Evolutionary conservation across 2,113 vertebrate genomes (phyloP), one percentile per base, ranked within the genome.

Genomic region (Peromyscus leucopus): DNA sequence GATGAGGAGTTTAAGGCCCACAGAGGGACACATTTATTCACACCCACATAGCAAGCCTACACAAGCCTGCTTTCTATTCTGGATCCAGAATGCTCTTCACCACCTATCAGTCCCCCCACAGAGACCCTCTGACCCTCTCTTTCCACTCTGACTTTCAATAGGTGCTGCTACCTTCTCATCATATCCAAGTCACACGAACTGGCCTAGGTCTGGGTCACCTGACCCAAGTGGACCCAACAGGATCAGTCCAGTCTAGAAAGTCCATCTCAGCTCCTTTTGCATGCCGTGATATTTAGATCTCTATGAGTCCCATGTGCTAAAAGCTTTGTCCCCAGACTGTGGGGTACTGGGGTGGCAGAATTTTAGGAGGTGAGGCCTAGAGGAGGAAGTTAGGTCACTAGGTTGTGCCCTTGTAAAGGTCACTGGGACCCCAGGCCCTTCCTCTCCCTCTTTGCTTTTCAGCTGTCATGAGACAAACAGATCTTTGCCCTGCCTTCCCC

Each of bases 61-160:
- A 12, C 33, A 48, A 12, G 63, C 63, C 21, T 7, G 15, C n/a
- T 80, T 46, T 51, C 63, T 3, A 17, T 9, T n/a, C 7, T 1
- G 2, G 22, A 28, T 61, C 65, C 5, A 6, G 57, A 48, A 2
- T 0, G 19, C 48, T 31, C 26, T 6, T 17, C 10, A 59, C 10
- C 8, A 5, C 31, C 83, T 26, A 2, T 26, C 1, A 4, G 51
- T 42, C 2, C 22, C 3, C 16, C 33, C 69, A 61, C n/a, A 21
- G 10, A 61, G 75, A 88, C 24, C 33, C 63, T 39, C 33, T 12
- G 2, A 16, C 42, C 10, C 21, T 0, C 82, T 48, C 46, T 48
- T 24, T 36, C 74, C 76, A 31, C 1, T 11, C n/a, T 59, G 72
- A 63, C 83, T 51, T 26, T 12, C 6, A 51, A 9, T 9, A 31